phyloP scores from a whole-genome alignment of 2,797 vertebrate genomes.

The Phataginus tetradactyla region DNA sequence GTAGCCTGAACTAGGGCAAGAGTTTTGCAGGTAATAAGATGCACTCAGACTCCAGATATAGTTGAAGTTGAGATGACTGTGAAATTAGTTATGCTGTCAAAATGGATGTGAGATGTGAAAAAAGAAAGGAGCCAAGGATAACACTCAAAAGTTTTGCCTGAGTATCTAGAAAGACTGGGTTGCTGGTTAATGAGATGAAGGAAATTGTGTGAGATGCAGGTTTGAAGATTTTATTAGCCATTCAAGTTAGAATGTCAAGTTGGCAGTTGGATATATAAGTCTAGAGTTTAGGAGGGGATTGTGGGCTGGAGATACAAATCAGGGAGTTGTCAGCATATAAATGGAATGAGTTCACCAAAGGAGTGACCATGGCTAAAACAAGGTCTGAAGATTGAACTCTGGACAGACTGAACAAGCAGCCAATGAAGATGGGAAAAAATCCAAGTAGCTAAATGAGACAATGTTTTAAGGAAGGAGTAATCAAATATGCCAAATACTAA shows the following conservation, averaged over 20 bases:
- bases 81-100: constrained; percentile 3
- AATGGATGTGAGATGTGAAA: not conserved
- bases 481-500: not conserved
- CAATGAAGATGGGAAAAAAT: not conserved
- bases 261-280: not conserved
- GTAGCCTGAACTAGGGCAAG: not conserved
- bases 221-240: constrained; percentile 26
- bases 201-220: not conserved
- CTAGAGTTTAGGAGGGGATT: constrained; percentile 4
- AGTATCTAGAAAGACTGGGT: not conserved
- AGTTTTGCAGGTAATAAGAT: not conserved
- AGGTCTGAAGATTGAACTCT: not conserved
- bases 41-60: not conserved
- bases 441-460: not conserved
- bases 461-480: not conserved
- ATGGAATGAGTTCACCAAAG: constrained; percentile 2
- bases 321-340: not conserved
- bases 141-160: not conserved
- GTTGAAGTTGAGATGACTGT: not conserved
- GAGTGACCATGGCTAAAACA: not conserved
- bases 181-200: not conserved
- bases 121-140: not conserved
- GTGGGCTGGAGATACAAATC: not conserved
- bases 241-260: not conserved
- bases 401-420: not conserved